Conservation (phyloP, 2,113 vertebrate species). For the Condylura cristata region DNA sequence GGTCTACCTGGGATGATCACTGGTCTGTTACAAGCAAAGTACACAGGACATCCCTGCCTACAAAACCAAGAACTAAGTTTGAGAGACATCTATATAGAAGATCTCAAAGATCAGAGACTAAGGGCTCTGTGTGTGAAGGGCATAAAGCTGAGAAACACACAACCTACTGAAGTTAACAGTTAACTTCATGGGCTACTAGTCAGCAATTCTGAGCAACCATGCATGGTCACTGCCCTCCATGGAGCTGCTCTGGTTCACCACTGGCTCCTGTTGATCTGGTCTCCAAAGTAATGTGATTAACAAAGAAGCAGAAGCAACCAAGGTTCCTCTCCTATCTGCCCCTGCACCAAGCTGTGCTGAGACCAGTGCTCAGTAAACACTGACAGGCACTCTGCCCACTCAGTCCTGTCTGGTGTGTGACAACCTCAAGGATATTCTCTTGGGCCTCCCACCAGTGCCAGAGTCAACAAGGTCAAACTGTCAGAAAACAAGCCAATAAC, state of each 20-base stretch:
- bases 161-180: neutral
- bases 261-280: neutral
- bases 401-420: neutral
- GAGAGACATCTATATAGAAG: neutral
- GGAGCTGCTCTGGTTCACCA: neutral
- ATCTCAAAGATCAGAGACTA: neutral
- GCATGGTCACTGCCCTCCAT: neutral
- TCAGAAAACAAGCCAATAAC: slow-evolving; percentile 34
- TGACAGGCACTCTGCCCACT: neutral
- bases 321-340: neutral
- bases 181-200: neutral
- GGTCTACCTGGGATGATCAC: neutral
- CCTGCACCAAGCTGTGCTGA: neutral
- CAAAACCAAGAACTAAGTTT: neutral
- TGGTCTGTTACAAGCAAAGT: slow-evolving; percentile 5
- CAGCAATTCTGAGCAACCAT: neutral
- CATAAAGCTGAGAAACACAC: neutral
- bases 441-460: neutral
- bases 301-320: neutral
- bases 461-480: slow-evolving; percentile 38
- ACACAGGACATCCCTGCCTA: neutral
- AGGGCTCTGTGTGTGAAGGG: neutral
- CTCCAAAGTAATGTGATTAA: neutral
- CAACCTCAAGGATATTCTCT: neutral
- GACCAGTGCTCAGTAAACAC: neutral